Evolutionary conservation across 1,140 invertebrate genomes (phyloP), one percentile per base, ranked within the genome.

Genomic region (Octopus sinensis): DNA sequence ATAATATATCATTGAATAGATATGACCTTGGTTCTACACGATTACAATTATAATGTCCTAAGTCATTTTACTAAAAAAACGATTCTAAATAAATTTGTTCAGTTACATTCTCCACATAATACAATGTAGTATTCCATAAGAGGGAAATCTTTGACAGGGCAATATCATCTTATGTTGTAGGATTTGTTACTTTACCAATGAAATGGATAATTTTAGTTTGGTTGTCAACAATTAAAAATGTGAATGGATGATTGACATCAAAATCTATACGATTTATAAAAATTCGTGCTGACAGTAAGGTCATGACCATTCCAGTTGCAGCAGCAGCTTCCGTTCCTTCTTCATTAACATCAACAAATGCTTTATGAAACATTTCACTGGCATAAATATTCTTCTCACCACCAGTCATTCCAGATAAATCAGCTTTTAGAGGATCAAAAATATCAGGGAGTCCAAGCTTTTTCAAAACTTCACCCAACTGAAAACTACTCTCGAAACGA

Each of bases 191-290:
- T 52, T 85, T 84, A n/a, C 95, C 95, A 85, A 93, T 92, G 89
- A 95, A 95, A 5, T 95, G 88, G 54, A 94, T 92, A 7, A 91
- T 89, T 3, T 92, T 92, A 4, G 91, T 92, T 75, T 90, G 79
- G 7, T 92, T 92, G 85, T 95, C 93, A 80, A 93, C 91, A 17
- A 96, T 93, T 81, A 93, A 92, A 88, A 95, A 95, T 0, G 95
- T 54, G 86, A 95, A 95, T 4, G 95, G 95, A 83, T 93, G 93
- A 86, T 95, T 92, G 6, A 93, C 92, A 9, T 93, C 93, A 89
- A 97, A 97, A 7, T 76, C n/a, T n/a, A n/a, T n/a, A n/a, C n/a
- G n/a, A n/a, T n/a, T n/a, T n/a, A n/a, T n/a, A n/a, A n/a, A n/a
- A n/a, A n/a, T n/a, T n/a, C n/a, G n/a, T n/a, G n/a, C n/a, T n/a